Evolutionary conservation across 2,113 vertebrate species (phyloP), one percentile per base, ranked within the genome.

Genomic region (Sylvia atricapilla): DNA sequence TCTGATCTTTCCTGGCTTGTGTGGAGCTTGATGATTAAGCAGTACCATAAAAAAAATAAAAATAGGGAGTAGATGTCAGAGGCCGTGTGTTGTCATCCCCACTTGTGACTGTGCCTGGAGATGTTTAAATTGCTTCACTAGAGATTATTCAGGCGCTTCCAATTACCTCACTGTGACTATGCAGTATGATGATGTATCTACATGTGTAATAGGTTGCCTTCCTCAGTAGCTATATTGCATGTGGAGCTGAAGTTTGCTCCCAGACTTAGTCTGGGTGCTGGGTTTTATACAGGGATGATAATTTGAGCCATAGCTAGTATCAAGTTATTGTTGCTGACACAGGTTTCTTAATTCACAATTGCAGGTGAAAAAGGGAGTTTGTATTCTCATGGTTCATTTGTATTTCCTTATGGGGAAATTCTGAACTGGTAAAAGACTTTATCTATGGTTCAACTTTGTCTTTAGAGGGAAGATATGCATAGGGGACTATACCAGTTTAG

Each of bases 41-140:
- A 43, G 77, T 86, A 55, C 33, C 1, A 37, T 76, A 75, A 79
- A n/a, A 39, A 73, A 43, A 63, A 27, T 11, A n/a, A 50, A 31
- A 7, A 25, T 5, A 56, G 33, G 1, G 3, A 80, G 24, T 79
- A 16, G 18, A 39, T 89, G 63, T 85, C 67, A 73, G 75, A 85
- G 67, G 55, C 39, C 67, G 77, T 77, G 14, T 90, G 84, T 91
- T 97, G 90, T 96, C 70, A 69, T 86, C 44, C 58, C 6, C 12
- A 15, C 74, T 69, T 49, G 27, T 88, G 75, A 75, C 80, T 94
- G 2, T 73, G 86, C 91, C 67, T 87, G 35, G 79, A 91, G 80
- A 91, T 89, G 92, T 95, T 80, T 84, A 76, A 85, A 74, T 95
- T 96, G 72, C 93, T 95, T 97, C 81, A 69, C 28, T 86, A 53